Evolutionary conservation across 2,113 vertebrate species (phyloP).

Genomic region (Percopsis transmontana): DNA sequence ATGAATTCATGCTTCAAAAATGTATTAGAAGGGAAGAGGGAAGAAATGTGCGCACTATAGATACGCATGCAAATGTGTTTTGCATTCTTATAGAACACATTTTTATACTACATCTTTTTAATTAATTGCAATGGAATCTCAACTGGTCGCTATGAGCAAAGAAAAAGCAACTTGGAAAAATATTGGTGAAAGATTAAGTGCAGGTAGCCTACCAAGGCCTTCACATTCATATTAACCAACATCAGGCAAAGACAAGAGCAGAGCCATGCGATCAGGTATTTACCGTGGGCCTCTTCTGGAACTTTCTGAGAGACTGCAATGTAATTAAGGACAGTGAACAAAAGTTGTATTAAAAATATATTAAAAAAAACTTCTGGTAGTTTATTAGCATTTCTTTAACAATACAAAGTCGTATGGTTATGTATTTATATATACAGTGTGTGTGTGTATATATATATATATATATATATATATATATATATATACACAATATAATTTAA

Average conservation of each 20-base stretch:
- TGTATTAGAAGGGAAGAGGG: background rate
- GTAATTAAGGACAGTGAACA: constrained; percentile 45
- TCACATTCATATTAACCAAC: constrained; percentile 1
- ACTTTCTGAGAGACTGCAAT: constrained; percentile 67
- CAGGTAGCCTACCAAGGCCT: constrained; percentile 14
- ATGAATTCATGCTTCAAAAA: background rate
- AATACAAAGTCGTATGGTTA: no score
- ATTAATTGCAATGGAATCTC: background rate
- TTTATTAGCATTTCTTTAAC: no score
- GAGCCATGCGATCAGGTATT: constrained; percentile 49
- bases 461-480: no score
- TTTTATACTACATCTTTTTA: background rate
- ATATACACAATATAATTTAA: no score
- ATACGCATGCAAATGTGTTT: constrained; percentile 15
- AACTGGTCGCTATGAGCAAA: background rate
- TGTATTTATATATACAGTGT: no score
- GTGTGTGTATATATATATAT: no score
- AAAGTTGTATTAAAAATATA: constrained; percentile 6
- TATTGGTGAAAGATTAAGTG: background rate
- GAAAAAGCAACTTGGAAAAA: background rate
- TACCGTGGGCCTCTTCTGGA: constrained; percentile 77
- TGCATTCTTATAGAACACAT: background rate
- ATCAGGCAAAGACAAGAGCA: constrained; percentile 9
- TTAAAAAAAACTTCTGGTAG: no score
- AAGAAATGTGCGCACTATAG: background rate